Conservation (phyloP, 2,888 invertebrate genomes). For the Tuberolachnus salignus region DNA sequence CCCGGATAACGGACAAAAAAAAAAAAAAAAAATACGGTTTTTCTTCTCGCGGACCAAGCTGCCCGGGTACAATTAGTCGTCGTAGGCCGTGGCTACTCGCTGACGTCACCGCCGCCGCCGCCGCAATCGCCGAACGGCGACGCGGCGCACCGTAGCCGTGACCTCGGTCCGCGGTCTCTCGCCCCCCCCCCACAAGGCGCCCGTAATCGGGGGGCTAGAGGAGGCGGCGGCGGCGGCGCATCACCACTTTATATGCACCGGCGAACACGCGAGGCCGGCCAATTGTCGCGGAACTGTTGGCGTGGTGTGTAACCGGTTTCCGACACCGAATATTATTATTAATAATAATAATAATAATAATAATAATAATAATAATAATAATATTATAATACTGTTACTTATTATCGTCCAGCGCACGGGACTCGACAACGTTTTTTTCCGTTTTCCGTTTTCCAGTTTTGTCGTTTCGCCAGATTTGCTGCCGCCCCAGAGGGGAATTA, state of each 20-base stretch:
- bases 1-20: too few species aligned
- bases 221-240: constrained; percentile 5
- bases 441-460: too few species aligned
- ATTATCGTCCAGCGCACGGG: too few species aligned
- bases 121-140: constrained; percentile 6
- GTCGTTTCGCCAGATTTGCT: too few species aligned
- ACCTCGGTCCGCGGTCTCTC: constrained; percentile 40
- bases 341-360: too few species aligned
- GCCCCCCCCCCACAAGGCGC: not conserved
- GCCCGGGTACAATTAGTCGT: not conserved
- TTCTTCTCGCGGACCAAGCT: too few species aligned
- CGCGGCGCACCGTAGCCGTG: constrained; percentile 24
- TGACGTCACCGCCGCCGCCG: constrained; percentile 11
- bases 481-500: too few species aligned
- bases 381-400: too few species aligned
- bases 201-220: not conserved
- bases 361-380: too few species aligned
- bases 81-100: not conserved
- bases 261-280: constrained; percentile 39
- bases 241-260: constrained; percentile 45
- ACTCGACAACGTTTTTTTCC: too few species aligned
- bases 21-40: too few species aligned
- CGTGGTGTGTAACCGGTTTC: constrained; percentile 34
- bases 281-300: constrained; percentile 52
- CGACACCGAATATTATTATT: too few species aligned